Percentiles rank a stretch among this genome's conserved stretches.
phyloP scores from a whole-genome alignment of 2,888 invertebrate species.

The Rosalia funebris region DNA sequence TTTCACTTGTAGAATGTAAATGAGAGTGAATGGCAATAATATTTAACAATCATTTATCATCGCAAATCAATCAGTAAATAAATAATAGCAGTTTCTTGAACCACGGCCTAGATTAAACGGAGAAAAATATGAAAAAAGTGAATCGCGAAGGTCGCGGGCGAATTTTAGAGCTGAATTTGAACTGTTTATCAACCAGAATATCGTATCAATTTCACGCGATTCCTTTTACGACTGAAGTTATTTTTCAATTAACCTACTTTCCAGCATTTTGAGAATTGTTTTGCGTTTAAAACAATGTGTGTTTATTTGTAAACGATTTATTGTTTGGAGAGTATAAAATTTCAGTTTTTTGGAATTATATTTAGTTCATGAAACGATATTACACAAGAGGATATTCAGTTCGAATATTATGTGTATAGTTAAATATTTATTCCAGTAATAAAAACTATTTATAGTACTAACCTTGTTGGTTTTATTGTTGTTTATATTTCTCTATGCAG shows the following conservation, averaged over 20 bases:
- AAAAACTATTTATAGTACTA: constrained; percentile 1
- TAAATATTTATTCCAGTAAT: not conserved
- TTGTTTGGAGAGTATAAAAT: not conserved
- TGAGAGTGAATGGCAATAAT: not conserved
- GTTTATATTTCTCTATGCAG: not conserved
- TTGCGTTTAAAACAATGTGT: not conserved
- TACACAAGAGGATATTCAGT: not conserved
- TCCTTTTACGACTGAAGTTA: not conserved
- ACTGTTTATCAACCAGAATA: not conserved
- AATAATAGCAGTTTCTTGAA: not conserved
- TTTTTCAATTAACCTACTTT: not conserved
- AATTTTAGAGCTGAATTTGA: not conserved
- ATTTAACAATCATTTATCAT: not conserved
- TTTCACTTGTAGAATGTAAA: not conserved
- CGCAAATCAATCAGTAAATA: not conserved
- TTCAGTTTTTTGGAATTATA: not conserved
- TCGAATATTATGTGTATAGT: not conserved
- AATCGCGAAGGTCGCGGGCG: not conserved
- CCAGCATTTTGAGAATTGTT: not conserved
- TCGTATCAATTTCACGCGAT: not conserved
- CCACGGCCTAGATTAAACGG: not conserved
- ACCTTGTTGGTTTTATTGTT: not conserved
- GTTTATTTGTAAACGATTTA: not conserved
- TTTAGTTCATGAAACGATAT: not conserved
- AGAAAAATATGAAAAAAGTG: not conserved